Percentiles rank a stretch among this genome's conserved stretches.
Conservation (phyloP, 1,140 invertebrate species). For the Drosophila virilis region DNA sequence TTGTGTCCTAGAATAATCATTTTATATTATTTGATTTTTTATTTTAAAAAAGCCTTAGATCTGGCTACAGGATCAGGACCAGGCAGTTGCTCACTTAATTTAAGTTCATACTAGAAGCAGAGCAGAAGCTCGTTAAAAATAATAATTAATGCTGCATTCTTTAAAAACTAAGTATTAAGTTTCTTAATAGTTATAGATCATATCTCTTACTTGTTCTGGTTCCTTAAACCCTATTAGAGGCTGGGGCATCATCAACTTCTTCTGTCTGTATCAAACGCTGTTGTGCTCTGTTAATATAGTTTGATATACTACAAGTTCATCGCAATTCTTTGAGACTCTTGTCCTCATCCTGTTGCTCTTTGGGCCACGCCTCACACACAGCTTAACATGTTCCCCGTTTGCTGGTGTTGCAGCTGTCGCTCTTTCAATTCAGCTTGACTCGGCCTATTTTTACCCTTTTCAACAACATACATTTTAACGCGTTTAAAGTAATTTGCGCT, state of each 20-base stretch:
- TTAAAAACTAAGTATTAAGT: background rate
- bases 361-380: background rate
- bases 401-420: too few species aligned
- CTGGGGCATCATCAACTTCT: background rate
- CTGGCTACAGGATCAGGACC: too few species aligned
- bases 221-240: background rate
- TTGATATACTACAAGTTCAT: background rate
- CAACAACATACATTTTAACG: too few species aligned
- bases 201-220: background rate
- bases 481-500: too few species aligned
- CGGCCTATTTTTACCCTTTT: too few species aligned
- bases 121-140: background rate
- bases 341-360: background rate
- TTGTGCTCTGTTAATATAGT: background rate
- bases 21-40: too few species aligned
- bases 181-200: background rate
- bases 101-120: background rate
- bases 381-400: too few species aligned
- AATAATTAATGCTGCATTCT: background rate
- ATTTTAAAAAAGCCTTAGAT: too few species aligned
- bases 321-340: background rate
- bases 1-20: too few species aligned
- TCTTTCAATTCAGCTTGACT: too few species aligned
- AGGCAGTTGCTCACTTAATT: background rate
- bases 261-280: background rate